Percentiles rank a stretch among this genome's conserved stretches.
Evolutionary conservation across 2,888 invertebrate species (phyloP).

Genomic region (Aplocera efformata): DNA sequence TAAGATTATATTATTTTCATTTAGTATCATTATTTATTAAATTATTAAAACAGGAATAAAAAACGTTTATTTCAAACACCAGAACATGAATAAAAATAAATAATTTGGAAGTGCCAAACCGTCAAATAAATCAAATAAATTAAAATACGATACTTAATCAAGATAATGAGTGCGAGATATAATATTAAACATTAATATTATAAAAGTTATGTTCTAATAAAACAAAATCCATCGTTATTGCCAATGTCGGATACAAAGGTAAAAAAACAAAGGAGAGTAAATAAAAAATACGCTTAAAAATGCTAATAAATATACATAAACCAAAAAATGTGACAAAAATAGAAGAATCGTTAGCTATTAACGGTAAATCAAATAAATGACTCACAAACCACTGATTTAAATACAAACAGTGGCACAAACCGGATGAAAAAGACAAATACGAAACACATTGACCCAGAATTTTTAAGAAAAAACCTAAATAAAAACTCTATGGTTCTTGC

Average conservation of each 20-base stretch:
- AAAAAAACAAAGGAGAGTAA: neutral
- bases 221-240: neutral
- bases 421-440: conserved; percentile 51
- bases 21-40: too few species aligned
- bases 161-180: neutral
- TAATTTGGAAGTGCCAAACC: too few species aligned
- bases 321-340: conserved; percentile 41
- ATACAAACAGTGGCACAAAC: conserved; percentile 47
- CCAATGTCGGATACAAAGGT: conserved; percentile 1
- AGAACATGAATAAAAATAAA: too few species aligned
- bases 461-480: conserved; percentile 36
- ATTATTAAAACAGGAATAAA: too few species aligned
- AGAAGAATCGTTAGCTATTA: conserved; percentile 32
- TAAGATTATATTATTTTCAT: too few species aligned
- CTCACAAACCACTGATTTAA: conserved; percentile 36
- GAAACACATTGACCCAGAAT: conserved; percentile 65
- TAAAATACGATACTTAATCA: neutral
- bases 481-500: conserved; percentile 31
- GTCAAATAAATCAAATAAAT: too few species aligned
- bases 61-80: too few species aligned
- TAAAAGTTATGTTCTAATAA: neutral
- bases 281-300: conserved; percentile 9
- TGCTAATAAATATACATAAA: too few species aligned
- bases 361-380: conserved; percentile 24
- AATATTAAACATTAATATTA: neutral